phyloP scores from a whole-genome alignment of 2,888 invertebrate species.

The Escarpia spicata region DNA sequence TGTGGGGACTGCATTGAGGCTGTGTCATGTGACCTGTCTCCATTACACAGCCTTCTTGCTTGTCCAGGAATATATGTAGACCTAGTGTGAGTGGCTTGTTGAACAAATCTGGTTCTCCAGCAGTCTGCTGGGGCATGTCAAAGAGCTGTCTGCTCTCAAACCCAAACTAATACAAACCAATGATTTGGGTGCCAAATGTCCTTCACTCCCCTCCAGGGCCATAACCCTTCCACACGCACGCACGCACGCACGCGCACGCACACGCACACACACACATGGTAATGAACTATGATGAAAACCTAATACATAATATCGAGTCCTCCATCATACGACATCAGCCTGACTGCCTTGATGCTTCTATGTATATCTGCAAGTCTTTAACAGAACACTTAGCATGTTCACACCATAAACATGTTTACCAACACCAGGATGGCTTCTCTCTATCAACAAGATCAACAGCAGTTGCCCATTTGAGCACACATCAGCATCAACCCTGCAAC shows the following conservation, averaged over 20 bases:
- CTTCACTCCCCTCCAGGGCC: too few relatives aligned
- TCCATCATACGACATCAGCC: too few relatives aligned
- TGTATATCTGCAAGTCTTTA: background rate
- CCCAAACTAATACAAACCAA: too few relatives aligned
- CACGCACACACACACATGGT: too few relatives aligned
- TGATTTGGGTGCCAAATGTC: too few relatives aligned
- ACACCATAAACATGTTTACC: constrained; percentile 16
- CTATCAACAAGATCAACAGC: background rate
- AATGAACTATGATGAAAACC: too few relatives aligned
- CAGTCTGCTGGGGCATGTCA: background rate
- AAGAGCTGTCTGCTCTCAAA: background rate
- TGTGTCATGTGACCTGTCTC: background rate
- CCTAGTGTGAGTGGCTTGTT: background rate
- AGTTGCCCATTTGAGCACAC: background rate
- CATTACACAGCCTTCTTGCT: background rate
- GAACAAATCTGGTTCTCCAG: background rate
- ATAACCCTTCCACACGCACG: too few relatives aligned
- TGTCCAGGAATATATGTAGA: background rate
- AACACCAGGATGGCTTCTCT: background rate
- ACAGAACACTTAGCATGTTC: constrained; percentile 5
- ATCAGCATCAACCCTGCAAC: background rate
- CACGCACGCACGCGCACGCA: too few relatives aligned
- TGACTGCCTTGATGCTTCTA: background rate
- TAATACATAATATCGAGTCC: too few relatives aligned
- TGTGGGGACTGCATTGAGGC: too few relatives aligned